A percentile compares a stretch with the other conserved stretches of the same genome.
Evolutionary conservation across 2,888 invertebrate species (phyloP).

Genomic region (Diachrysia chrysitis): DNA sequence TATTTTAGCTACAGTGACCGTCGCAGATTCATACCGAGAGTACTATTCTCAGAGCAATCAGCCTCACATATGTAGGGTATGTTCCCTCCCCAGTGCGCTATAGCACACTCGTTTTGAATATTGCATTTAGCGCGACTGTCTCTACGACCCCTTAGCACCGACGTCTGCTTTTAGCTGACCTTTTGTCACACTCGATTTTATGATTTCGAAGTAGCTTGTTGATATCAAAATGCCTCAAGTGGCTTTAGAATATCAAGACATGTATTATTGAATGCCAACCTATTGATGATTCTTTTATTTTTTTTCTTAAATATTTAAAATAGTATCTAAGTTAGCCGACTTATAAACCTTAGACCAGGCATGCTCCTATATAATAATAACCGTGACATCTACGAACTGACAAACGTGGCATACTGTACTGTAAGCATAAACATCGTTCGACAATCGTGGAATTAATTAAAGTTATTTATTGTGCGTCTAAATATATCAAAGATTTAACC

Average conservation of each 20-base stretch:
- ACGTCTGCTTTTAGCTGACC: slow-evolving; percentile 48
- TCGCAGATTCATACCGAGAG: slow-evolving; percentile 76
- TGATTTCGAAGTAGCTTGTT: background rate
- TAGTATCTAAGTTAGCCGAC: no score
- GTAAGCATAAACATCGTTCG: background rate
- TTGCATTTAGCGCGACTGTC: slow-evolving; percentile 80
- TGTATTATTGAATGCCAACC: no score
- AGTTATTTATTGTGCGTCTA: background rate
- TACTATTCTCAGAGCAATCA: slow-evolving; percentile 81
- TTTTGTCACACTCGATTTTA: slow-evolving; percentile 33
- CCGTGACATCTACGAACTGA: no score
- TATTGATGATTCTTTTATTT: no score
- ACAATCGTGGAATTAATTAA: background rate
- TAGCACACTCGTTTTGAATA: slow-evolving; percentile 82
- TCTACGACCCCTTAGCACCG: slow-evolving; percentile 59
- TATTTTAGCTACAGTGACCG: slow-evolving; percentile 64
- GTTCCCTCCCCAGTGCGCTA: slow-evolving; percentile 75
- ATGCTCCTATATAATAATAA: no score
- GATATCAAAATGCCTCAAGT: background rate
- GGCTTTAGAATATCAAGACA: background rate
- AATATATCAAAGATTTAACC: background rate
- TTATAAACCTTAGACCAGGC: no score
- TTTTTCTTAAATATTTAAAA: no score
- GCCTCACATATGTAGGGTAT: slow-evolving; percentile 77
- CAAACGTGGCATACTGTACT: no score